These are phyloP conservation scores for Lepus europaeus DNA, from an alignment of 2,113 vertebrate species.

Conservation along the genomic window DNA sequence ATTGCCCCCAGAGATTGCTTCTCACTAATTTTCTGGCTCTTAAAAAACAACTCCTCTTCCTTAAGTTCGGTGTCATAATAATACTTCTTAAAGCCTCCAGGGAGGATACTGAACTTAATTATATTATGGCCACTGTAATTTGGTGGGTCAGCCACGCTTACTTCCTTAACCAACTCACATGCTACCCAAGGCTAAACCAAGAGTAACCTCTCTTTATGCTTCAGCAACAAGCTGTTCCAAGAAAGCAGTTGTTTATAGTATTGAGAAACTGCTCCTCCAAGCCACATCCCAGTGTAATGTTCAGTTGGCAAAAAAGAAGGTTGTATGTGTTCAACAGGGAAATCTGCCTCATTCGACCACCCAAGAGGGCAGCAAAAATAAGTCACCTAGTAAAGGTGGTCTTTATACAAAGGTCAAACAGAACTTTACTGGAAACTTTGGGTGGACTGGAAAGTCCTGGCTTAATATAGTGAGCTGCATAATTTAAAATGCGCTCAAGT, in stretches of 20 bases:
- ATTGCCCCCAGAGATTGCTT: constrained; percentile 86
- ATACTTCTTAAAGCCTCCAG: constrained; percentile 83
- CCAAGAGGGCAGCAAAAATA: constrained; percentile 83
- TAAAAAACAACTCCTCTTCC: constrained; percentile 84
- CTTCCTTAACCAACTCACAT: constrained; percentile 85
- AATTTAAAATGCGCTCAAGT: constrained; percentile 69
- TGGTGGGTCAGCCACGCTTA: constrained; percentile 85
- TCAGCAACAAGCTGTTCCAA: constrained; percentile 78
- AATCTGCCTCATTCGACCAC: constrained; percentile 82
- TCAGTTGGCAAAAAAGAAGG: constrained; percentile 75
- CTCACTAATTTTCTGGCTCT: constrained; percentile 85
- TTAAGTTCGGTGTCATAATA: constrained; percentile 86
- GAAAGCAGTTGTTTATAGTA: constrained; percentile 82
- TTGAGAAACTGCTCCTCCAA: constrained; percentile 82
- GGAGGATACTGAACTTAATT: constrained; percentile 88
- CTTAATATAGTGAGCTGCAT: constrained; percentile 79
- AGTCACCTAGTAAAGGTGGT: constrained; percentile 84
- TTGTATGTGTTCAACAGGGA: constrained; percentile 78
- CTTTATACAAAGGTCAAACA: constrained; percentile 84
- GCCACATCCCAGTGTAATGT: constrained; percentile 71
- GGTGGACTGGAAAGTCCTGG: constrained; percentile 80
- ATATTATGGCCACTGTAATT: constrained; percentile 87
- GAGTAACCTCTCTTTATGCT: constrained; percentile 76
- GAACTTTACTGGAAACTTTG: constrained; percentile 82
- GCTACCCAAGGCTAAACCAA: constrained; percentile 79